Conservation (phyloP, 2,113 vertebrate species). For the human region DNA sequence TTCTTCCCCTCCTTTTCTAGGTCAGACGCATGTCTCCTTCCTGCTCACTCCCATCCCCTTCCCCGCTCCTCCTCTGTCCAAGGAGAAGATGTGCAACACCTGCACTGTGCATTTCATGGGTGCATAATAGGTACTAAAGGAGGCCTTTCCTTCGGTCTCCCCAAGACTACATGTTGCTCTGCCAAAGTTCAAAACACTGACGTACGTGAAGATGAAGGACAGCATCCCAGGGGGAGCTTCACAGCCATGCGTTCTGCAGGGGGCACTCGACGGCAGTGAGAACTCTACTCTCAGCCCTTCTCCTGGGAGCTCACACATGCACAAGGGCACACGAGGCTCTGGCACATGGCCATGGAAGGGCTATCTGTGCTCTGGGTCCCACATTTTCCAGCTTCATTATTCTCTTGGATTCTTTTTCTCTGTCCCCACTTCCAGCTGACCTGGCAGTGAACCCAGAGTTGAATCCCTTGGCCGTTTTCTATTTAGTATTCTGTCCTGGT, state of each 20-base stretch:
- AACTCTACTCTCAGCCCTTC: not conserved
- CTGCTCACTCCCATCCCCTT: too few relatives aligned
- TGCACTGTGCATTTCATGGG: not conserved
- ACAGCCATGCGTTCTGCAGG: rapidly evolving
- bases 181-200: not conserved
- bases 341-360: rapidly evolving
- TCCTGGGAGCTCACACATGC: not conserved
- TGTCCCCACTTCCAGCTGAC: constrained; percentile 16
- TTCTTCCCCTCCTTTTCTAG: not conserved
- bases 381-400: not conserved
- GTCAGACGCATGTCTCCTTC: not conserved
- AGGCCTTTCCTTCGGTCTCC: not conserved
- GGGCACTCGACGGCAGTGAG: rapidly evolving
- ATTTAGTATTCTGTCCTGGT: not conserved
- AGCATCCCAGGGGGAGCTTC: not conserved
- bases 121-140: rapidly evolving
- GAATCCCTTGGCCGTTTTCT: not conserved
- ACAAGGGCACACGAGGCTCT: not conserved
- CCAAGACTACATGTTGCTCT: not conserved
- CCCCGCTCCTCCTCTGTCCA: not conserved
- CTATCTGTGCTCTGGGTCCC: not conserved
- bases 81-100: not conserved
- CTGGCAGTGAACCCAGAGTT: constrained; percentile 14
- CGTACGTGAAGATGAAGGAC: rapidly evolving
- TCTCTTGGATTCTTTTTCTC: not conserved